These are phyloP conservation scores for Pituophis catenifer DNA, from an alignment of 2,113 vertebrate species.

Conservation along the genomic window DNA sequence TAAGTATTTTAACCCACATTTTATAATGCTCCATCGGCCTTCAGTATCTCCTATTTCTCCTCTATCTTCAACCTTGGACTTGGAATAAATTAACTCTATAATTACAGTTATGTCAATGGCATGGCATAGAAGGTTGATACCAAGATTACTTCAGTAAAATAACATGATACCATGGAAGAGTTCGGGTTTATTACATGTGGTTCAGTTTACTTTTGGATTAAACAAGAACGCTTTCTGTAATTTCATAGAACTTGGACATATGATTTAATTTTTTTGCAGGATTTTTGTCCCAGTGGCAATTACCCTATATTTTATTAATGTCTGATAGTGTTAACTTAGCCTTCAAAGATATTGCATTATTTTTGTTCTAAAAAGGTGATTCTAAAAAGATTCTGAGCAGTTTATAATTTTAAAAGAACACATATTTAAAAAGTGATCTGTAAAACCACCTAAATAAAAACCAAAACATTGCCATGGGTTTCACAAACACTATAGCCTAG, in stretches of 20 bases:
- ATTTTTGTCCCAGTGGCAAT: neutral
- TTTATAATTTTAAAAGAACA: neutral
- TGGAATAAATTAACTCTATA: neutral
- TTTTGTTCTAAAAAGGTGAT: neutral
- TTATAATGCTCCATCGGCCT: conserved; percentile 20
- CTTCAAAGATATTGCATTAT: neutral
- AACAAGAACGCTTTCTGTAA: neutral
- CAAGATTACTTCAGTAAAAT: neutral
- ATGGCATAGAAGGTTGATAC: neutral
- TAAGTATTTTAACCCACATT: conserved; percentile 54
- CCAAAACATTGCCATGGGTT: neutral
- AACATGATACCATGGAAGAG: too few relatives aligned
- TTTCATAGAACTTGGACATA: neutral
- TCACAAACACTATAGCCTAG: neutral
- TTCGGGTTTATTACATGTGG: neutral
- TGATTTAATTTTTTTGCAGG: neutral
- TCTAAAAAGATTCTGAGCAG: neutral
- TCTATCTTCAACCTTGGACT: neutral
- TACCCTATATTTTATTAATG: neutral
- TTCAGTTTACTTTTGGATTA: neutral
- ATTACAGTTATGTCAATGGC: neutral
- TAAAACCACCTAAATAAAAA: neutral
- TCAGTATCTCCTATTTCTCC: conserved; percentile 27
- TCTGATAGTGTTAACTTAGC: neutral
- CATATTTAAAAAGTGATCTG: neutral